Conservation (phyloP, 2,797 vertebrate species). For the Botia almorhae region DNA sequence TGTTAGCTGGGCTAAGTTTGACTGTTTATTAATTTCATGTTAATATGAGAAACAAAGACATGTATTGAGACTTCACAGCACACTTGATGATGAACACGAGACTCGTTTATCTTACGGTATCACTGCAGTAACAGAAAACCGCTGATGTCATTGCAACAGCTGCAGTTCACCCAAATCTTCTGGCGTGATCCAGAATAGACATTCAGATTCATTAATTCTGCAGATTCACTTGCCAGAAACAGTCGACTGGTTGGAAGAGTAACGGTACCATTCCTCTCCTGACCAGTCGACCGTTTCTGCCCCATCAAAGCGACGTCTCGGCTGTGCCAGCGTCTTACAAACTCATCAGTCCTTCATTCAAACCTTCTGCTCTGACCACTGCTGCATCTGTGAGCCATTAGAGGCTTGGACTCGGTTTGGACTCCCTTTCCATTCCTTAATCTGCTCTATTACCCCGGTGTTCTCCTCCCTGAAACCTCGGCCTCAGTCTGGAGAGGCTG, state of each 20-base stretch:
- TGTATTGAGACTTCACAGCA: conserved; percentile 4
- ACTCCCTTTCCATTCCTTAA: conserved; percentile 53
- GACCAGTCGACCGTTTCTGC: conserved; percentile 36
- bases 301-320: conserved; percentile 63
- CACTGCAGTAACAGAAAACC: neutral
- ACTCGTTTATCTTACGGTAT: conserved; percentile 3
- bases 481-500: conserved; percentile 12
- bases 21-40: conserved; percentile 9
- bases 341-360: conserved; percentile 63
- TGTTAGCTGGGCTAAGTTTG: too few relatives aligned
- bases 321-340: conserved; percentile 66
- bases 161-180: neutral
- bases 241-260: conserved; percentile 5
- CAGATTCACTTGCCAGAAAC: conserved; percentile 31
- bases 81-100: conserved; percentile 5
- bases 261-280: conserved; percentile 7
- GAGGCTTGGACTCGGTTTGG: conserved; percentile 64
- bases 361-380: conserved; percentile 64
- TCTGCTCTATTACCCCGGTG: conserved; percentile 22
- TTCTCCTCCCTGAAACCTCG: conserved; percentile 30
- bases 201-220: conserved; percentile 20
- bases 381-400: conserved; percentile 77
- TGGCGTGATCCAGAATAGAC: conserved; percentile 31
- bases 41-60: conserved; percentile 15
- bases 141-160: conserved; percentile 27